Base-by-base conservation (phyloP, 2,113 vertebrate genomes). In the Bufo bufo region DNA sequence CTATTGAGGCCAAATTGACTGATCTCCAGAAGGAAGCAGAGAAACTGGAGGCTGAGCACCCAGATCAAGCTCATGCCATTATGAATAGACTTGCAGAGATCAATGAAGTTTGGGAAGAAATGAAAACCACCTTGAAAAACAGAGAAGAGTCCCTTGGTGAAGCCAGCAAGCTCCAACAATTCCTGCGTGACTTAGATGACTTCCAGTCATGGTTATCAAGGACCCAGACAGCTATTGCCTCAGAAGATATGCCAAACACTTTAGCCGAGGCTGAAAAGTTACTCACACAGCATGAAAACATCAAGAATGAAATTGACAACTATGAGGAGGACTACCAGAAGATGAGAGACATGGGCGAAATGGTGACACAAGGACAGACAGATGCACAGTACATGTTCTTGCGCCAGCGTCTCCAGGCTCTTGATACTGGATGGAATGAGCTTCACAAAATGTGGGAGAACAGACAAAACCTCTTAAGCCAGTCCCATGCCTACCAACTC, bases 391-490 rank as follows among this genome's bases (percentile, higher is more conserved):
- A 99, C 94, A 99, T 99, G 98, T 99, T 99, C 93, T 93, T 99
- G n/a, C 95, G 97, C 6, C 98, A 99, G 92, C 94, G 98, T 89
- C 96, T 99, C 0, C 98, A 99, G 91, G 98, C 98, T 65, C 93
- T 99, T 65, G 97, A 99, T 92, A 99, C 98, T 0, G 98, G 98
- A 81, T 99, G 98, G 98, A 99, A 99, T 0, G 98, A 99, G 93
- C 97, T 99, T 47, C 98, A 99, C 94, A 99, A 98, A 93, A 99
- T 99, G 98, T 99, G 98, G 98, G 98, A 99, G 93, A 99, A 99
- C 92, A 95, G 98, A n/a, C 98, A 99, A 91, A 99, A 95, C 91
- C 97, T 99, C 77, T 96, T 99, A 88, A 97, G 98, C 0, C 98
- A 99, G 94, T 99, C 97, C 0, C 98, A 99, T 23, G 97, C 97